Evolutionary conservation across 2,113 vertebrate species (phyloP).

Genomic region (Tiliqua scincoides): DNA sequence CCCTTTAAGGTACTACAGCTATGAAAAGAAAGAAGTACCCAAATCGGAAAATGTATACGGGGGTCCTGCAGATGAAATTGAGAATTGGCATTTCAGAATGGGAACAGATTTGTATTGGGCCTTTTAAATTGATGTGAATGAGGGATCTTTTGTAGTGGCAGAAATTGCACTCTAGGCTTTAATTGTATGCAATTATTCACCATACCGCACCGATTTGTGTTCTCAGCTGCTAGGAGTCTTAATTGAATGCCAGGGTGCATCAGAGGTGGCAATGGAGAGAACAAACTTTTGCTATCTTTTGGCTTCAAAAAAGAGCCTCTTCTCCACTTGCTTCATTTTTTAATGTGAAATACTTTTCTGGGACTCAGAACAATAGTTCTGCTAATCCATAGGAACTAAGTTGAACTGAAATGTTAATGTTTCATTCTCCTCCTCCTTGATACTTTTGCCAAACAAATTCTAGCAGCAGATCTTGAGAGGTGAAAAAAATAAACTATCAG

Average conservation of each 20-base stretch:
- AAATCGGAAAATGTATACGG: conserved; percentile 52
- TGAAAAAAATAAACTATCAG: too few relatives aligned
- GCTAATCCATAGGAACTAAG: not conserved
- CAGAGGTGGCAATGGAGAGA: conserved; percentile 45
- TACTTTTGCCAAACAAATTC: not conserved
- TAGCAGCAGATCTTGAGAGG: too few relatives aligned
- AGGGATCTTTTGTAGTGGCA: conserved; percentile 68
- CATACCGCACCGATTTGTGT: conserved; percentile 45
- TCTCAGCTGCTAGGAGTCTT: conserved; percentile 60
- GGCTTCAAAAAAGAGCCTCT: not conserved
- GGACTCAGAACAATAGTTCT: not conserved
- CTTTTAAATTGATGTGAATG: conserved; percentile 63
- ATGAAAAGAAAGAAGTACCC: conserved; percentile 42
- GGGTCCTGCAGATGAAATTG: conserved; percentile 53
- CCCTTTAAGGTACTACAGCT: conserved; percentile 44
- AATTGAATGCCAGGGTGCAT: conserved; percentile 53
- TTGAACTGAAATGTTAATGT: not conserved
- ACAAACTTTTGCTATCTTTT: conserved; percentile 33
- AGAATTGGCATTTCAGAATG: conserved; percentile 63
- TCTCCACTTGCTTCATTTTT: accelerated
- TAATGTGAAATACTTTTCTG: not conserved
- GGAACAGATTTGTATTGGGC: conserved; percentile 54
- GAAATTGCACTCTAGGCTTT: conserved; percentile 74
- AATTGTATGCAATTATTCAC: conserved; percentile 77
- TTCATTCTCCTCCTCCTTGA: not conserved